These are phyloP conservation scores for Rhinogobio ventralis DNA, from an alignment of 2,797 vertebrate genomes.

Conservation along the genomic window DNA sequence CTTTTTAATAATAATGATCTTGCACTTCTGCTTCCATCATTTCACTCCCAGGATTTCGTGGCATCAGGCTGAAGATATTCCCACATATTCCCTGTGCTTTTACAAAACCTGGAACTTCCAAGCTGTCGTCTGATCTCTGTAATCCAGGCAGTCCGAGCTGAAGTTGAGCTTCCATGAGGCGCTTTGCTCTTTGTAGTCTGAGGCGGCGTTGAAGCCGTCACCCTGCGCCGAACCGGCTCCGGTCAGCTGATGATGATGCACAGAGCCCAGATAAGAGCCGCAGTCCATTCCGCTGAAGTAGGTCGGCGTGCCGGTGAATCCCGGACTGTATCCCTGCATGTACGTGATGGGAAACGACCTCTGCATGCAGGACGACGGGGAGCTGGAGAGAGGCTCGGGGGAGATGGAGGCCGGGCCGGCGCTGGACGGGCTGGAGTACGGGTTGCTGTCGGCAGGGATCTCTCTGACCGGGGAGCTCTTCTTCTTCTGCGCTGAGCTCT, in stretches of 20 bases:
- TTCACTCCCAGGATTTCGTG: not conserved
- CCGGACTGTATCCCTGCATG: constrained; percentile 79
- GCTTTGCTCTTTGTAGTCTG: constrained; percentile 96
- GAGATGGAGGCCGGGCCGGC: constrained; percentile 89
- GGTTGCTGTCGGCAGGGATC: constrained; percentile 86
- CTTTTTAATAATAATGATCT: too few relatives aligned
- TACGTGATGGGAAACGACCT: constrained; percentile 95
- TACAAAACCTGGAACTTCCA: constrained; percentile 99
- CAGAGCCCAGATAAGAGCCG: constrained; percentile 94
- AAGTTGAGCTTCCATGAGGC: constrained; percentile 97
- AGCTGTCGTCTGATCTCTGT: constrained; percentile 95
- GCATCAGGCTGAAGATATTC: not conserved
- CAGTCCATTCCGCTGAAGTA: constrained; percentile 98
- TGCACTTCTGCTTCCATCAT: too few relatives aligned
- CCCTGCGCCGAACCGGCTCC: constrained; percentile 79
- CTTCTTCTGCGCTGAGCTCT: constrained; percentile 85
- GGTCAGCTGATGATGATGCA: constrained; percentile 87
- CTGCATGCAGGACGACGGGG: constrained; percentile 92
- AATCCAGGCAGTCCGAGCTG: constrained; percentile 99
- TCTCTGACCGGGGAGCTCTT: constrained; percentile 90
- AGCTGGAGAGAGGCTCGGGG: constrained; percentile 90
- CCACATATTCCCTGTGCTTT: constrained; percentile 55
- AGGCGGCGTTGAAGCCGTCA: constrained; percentile 91
- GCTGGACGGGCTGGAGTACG: constrained; percentile 90
- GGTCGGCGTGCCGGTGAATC: constrained; percentile 91